These are phyloP conservation scores for Myzus persicae DNA, from an alignment of 1,140 invertebrate genomes.

Conservation along the genomic window DNA sequence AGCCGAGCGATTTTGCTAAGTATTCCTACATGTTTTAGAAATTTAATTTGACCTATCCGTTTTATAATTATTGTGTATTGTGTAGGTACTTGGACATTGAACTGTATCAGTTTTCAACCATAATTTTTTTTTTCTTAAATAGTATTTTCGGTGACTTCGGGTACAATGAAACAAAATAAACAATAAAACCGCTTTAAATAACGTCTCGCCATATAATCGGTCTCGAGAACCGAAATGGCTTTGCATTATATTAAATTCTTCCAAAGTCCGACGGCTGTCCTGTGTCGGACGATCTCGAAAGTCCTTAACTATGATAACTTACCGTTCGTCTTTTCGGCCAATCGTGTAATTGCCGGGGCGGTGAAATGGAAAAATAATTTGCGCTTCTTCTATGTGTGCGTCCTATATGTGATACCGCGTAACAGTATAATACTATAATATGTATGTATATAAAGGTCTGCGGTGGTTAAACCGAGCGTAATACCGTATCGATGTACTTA, in stretches of 20 bases:
- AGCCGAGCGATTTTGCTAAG: background rate
- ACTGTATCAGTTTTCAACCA: background rate
- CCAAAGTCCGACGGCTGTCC: background rate
- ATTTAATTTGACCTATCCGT: background rate
- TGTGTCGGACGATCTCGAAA: background rate
- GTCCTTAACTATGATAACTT: background rate
- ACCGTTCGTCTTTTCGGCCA: background rate
- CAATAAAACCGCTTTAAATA: background rate
- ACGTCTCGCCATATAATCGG: background rate
- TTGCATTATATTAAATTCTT: background rate
- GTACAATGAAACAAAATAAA: background rate
- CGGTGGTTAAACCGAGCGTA: background rate
- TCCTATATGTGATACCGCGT: no score
- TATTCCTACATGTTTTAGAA: background rate
- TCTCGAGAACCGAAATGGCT: background rate
- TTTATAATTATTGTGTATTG: background rate
- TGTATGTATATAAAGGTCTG: background rate
- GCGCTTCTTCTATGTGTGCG: background rate
- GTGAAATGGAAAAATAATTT: background rate
- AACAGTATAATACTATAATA: no score
- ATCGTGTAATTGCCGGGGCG: background rate
- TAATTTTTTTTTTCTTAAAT: background rate
- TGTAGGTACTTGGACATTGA: background rate
- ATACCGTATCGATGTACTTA: background rate
- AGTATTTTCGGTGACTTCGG: background rate